Evolutionary conservation across 1,140 invertebrate genomes (phyloP).

Genomic region (Spodoptera frugiperda): DNA sequence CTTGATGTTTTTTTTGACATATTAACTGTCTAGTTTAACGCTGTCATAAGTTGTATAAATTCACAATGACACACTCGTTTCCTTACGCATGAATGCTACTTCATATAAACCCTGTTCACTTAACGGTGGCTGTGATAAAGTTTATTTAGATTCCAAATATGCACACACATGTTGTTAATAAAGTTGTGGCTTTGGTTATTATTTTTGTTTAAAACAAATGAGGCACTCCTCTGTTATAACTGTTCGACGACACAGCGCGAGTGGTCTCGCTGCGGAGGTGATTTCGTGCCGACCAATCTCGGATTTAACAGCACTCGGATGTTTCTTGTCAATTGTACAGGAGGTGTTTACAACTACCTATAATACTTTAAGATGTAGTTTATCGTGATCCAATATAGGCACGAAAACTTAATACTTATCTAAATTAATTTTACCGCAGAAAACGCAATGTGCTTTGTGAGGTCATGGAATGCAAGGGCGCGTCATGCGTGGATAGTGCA

Average conservation of each 20-base stretch:
- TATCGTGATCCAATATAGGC: not conserved
- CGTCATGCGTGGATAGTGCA: slow-evolving; percentile 79
- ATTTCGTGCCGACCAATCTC: slow-evolving; percentile 56
- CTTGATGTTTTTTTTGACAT: not conserved
- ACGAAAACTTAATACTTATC: not conserved
- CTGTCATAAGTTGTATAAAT: slow-evolving; percentile 12
- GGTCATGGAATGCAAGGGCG: slow-evolving; percentile 72
- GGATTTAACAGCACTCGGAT: slow-evolving; percentile 63
- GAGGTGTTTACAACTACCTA: slow-evolving; percentile 55
- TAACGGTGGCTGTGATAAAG: not conserved
- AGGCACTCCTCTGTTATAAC: slow-evolving; percentile 69
- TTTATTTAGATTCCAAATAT: slow-evolving; percentile 18
- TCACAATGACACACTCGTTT: slow-evolving; percentile 13
- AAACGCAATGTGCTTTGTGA: slow-evolving; percentile 77
- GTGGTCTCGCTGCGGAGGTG: slow-evolving; percentile 62
- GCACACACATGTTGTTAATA: slow-evolving; percentile 35
- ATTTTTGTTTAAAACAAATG: slow-evolving; percentile 38
- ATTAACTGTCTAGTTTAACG: not conserved
- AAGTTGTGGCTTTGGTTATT: slow-evolving; percentile 40
- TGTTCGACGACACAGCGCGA: slow-evolving; percentile 69
- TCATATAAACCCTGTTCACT: not conserved
- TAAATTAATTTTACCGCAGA: slow-evolving; percentile 50
- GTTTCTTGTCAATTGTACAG: slow-evolving; percentile 68
- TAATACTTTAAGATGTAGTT: not conserved
- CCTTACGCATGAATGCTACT: slow-evolving; percentile 6